A percentile compares a stretch with the other conserved stretches of the same genome.
phyloP scores from a whole-genome alignment of 1,140 invertebrate species.

The Drosophila miranda region DNA sequence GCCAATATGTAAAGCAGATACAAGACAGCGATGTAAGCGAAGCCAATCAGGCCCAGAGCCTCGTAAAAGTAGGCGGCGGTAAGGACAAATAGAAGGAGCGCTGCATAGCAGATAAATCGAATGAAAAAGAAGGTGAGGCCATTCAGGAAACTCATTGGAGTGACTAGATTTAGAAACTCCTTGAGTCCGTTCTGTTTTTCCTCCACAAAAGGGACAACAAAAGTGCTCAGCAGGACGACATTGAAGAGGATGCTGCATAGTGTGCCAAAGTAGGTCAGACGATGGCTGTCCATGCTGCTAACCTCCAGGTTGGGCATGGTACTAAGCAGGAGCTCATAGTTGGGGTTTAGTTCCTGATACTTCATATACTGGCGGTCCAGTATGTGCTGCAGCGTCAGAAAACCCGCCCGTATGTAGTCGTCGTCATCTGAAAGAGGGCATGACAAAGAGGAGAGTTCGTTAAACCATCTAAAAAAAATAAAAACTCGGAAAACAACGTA shows the following conservation, averaged over 20 bases:
- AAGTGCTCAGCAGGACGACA: constrained; percentile 66
- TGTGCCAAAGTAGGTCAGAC: constrained; percentile 58
- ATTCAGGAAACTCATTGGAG: constrained; percentile 77
- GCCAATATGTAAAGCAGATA: constrained; percentile 69
- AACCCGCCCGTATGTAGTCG: constrained; percentile 67
- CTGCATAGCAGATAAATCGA: constrained; percentile 56
- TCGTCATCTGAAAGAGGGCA: constrained; percentile 54
- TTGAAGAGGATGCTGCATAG: constrained; percentile 62
- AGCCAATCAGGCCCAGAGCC: constrained; percentile 35
- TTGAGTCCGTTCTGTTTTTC: constrained; percentile 79
- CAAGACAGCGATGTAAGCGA: constrained; percentile 52
- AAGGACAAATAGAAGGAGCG: constrained; percentile 42
- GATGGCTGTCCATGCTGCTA: constrained; percentile 47
- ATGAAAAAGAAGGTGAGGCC: constrained; percentile 73
- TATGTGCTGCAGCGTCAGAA: constrained; percentile 62
- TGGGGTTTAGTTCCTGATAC: constrained; percentile 28
- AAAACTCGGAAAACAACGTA: background rate
- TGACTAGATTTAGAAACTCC: constrained; percentile 74
- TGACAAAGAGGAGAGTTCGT: constrained; percentile 1
- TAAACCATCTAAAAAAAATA: constrained; percentile 2
- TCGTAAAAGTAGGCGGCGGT: constrained; percentile 42
- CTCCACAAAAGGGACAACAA: constrained; percentile 76
- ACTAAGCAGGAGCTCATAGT: constrained; percentile 55
- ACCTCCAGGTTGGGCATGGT: constrained; percentile 65
- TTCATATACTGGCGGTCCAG: constrained; percentile 67